Evolutionary conservation across 2,113 vertebrate species (phyloP), one percentile per base, ranked within the genome.

Genomic region (Ariopsis seemanni): DNA sequence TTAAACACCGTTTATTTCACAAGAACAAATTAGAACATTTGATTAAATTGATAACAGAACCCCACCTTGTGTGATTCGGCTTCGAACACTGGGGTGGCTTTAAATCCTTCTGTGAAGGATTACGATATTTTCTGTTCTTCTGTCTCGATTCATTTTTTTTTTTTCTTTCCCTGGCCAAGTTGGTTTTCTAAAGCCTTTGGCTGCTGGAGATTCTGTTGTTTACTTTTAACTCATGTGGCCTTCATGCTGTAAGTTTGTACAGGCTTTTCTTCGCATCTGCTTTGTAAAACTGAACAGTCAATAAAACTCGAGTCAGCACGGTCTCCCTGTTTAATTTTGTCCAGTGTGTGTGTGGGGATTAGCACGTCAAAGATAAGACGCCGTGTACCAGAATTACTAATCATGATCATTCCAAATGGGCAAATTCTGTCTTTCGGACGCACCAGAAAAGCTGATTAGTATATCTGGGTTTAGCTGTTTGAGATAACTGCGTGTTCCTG

Each of bases 101-200:
- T 91, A 83, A 90, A 88, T 91, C 94, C 95, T 96, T 96, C 95
- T 93, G 90, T 95, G 95, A 95, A 96, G 95, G 95, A 88, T 89
- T 89, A 87, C 84, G 88, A 90, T 84, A 87, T 69, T 90, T 89
- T 69, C 82, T 88, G 48, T 58, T 83, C 50, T 50, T 78, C 48
- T 52, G 14, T 74, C 84, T 74, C 30, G 9, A 82, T 50, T 75
- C 50, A 80, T 48, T 85, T 25, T 75, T 85, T 75, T 85, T 14
- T 69, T 30, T 71, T 84, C 88, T 48, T 89, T 53, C 58, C 78
- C 80, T 88, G 82, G 82, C 80, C 42, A 34, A 67, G 90, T 83
- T 84, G 60, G 34, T 83, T 55, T 78, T 84, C 48, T 88, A 82
- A 87, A 85, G 86, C 86, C 30, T 8, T 30, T 10, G 2, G 63